Base-by-base conservation (phyloP, 2,113 vertebrate genomes). In the Lontra canadensis region DNA sequence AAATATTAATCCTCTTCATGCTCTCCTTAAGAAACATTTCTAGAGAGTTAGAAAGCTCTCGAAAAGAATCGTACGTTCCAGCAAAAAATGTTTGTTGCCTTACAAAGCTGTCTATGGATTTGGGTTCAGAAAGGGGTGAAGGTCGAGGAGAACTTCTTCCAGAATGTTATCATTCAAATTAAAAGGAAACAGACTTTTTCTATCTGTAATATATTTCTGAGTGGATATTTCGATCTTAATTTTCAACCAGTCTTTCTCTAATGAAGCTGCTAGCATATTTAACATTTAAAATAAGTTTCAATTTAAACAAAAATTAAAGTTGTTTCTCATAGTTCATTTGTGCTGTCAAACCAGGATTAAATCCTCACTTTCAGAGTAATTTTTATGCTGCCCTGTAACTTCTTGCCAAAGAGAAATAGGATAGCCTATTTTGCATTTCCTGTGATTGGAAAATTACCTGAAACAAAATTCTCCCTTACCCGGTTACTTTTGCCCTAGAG, bases 331-430 rank as follows among this genome's bases (percentile, higher is more conserved):
- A 69, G 26, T 36, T 63, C 39, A 63, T 49, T 3, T 21, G 31
- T 12, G 34, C 95, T 92, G 29, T 29, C 49, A 97, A 92, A 90
- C 18, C n/a, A 98, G 81, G 97, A 97, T 96, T 95, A 29, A 92
- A 83, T 76, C 63, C 61, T 97, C 61, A 25, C 12, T 80, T 57
- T 92, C 89, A 29, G 80, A 97, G 84, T 93, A 10, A 44, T 0
- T 55, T 92, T 78, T 95, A 80, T 85, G 49, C 20, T 84, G 65
- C 52, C 4, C 6, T 57, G 0, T 74, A 78, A 88, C 71, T 47
- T 95, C 36, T 74, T 61, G 55, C 11, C 76, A 85, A 52, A 29
- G 63, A n/a, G 57, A 36, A 82, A 31, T 49, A 65, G 20, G 73
- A 14, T 69, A 42, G 2, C 25, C 18, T 81, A 3, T 63, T 44